Evolutionary conservation across 2,888 invertebrate species (phyloP).

Genomic region (Loripinus fragilis): DNA sequence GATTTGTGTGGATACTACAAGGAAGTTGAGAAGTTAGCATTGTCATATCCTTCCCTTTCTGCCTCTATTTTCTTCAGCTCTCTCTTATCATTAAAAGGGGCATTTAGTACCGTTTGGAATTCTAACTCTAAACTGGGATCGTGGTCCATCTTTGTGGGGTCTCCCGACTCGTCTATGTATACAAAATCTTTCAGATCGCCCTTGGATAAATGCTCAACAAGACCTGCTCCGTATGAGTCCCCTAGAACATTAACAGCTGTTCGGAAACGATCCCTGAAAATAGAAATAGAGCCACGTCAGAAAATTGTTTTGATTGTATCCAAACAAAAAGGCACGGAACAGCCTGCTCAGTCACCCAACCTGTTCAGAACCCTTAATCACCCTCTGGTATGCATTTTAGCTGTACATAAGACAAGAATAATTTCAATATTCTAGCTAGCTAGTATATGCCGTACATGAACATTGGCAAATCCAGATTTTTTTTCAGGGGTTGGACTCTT

Average conservation of each 20-base stretch:
- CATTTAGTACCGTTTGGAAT: not conserved
- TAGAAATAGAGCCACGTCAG: not conserved
- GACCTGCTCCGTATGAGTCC: slow-evolving; percentile 65
- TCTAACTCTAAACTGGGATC: not conserved
- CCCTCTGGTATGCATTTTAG: no score
- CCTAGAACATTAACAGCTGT: slow-evolving; percentile 68
- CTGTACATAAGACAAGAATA: no score
- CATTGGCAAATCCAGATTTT: no score
- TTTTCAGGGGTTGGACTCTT: no score
- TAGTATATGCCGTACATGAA: no score
- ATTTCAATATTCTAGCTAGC: no score
- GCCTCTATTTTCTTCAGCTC: not conserved
- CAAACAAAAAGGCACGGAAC: no score
- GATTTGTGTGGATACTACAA: no score
- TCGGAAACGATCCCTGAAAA: slow-evolving; percentile 64
- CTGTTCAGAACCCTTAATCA: no score
- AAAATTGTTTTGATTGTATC: no score
- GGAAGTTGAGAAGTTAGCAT: not conserved
- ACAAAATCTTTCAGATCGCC: slow-evolving; percentile 49
- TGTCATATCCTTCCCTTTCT: not conserved
- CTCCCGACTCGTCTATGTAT: not conserved
- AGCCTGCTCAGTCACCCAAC: no score
- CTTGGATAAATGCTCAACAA: slow-evolving; percentile 62
- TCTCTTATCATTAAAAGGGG: not conserved
- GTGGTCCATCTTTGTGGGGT: not conserved